Conservation (phyloP, 2,113 vertebrate species). For the Megaptera novaeangliae region DNA sequence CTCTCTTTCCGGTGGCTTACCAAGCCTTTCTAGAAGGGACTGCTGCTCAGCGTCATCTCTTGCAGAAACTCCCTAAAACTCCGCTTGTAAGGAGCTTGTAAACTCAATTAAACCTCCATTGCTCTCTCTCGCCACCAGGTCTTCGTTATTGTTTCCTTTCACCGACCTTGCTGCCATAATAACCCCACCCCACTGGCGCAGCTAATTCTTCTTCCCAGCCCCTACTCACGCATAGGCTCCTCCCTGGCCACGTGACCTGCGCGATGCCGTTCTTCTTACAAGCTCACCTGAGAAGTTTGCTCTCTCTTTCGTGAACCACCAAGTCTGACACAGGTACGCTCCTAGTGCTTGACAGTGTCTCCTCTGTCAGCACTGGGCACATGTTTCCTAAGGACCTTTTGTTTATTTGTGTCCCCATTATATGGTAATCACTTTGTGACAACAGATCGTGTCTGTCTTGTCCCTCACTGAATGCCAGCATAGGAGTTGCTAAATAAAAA, state of each 20-base stretch:
- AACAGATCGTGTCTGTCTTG: not conserved
- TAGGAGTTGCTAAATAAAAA: not conserved
- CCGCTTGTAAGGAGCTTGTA: not conserved
- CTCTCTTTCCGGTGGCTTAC: not conserved
- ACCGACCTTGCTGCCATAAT: not conserved
- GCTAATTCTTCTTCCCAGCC: not conserved
- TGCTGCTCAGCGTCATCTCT: not conserved
- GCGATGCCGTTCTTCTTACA: not conserved
- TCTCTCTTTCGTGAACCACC: not conserved
- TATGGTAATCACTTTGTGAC: not conserved
- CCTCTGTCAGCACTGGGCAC: not conserved
- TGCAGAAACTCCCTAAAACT: not conserved
- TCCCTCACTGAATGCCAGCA: not conserved
- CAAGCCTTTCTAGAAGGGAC: not conserved
- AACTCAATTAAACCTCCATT: not conserved
- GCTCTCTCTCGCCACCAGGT: not conserved
- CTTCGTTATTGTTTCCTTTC: not conserved
- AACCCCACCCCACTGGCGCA: not conserved
- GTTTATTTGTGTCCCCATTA: not conserved
- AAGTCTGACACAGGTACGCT: not conserved
- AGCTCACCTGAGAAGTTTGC: not conserved
- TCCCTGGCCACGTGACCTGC: not conserved
- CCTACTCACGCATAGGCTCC: too few relatives aligned
- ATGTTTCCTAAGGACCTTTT: not conserved
- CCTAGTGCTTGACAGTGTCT: not conserved